phyloP scores from a whole-genome alignment of 2,797 vertebrate species.

The Chiroxiphia lanceolata region DNA sequence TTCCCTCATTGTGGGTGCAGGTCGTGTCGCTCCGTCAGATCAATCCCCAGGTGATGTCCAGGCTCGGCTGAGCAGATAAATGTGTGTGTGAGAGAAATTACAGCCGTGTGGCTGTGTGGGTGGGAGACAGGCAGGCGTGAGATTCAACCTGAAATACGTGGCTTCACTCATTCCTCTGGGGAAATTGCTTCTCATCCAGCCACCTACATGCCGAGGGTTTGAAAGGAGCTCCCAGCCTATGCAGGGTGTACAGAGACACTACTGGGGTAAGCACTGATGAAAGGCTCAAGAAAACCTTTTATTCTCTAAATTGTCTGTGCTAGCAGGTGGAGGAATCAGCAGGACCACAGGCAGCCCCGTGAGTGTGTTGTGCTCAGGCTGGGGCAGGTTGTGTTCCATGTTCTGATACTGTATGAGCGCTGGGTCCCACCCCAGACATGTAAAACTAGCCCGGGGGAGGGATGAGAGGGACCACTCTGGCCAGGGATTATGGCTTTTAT shows the following conservation, averaged over 20 bases:
- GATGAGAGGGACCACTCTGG: neutral
- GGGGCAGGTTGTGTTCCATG: neutral
- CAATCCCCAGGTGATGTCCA: neutral
- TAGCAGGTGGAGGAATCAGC: neutral
- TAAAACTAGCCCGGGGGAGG: neutral
- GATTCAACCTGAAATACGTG: neutral
- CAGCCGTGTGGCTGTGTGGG: rapidly evolving
- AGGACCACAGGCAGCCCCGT: rapidly evolving
- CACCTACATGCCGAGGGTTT: neutral
- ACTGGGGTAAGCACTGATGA: neutral
- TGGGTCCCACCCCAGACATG: neutral
- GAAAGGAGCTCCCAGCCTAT: neutral
- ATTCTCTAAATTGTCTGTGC: neutral
- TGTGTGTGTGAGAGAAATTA: neutral
- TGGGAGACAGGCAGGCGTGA: neutral
- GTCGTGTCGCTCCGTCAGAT: neutral
- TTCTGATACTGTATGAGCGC: rapidly evolving
- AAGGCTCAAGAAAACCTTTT: neutral
- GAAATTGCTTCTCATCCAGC: neutral
- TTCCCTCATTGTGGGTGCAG: neutral
- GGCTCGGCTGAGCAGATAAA: neutral
- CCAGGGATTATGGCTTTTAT: neutral
- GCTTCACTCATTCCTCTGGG: neutral
- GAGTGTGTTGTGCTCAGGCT: neutral
- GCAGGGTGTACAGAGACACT: neutral